These are phyloP conservation scores for Aphelocoma coerulescens DNA, from an alignment of 2,113 vertebrate species.

Conservation along the genomic window DNA sequence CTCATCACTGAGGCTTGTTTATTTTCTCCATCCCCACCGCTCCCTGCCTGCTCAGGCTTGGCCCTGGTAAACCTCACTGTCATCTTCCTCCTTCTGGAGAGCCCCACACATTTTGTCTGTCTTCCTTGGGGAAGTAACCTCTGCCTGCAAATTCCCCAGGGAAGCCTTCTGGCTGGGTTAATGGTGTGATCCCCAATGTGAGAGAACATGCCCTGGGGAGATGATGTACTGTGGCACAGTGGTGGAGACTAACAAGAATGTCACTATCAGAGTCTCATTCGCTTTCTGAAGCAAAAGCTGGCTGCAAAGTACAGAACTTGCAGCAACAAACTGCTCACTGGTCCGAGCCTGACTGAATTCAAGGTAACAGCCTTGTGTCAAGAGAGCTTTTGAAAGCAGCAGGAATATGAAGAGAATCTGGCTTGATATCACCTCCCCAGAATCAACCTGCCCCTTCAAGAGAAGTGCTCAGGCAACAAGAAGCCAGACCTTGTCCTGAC, in stretches of 20 bases:
- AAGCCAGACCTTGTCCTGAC: background rate
- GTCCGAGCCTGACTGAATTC: background rate
- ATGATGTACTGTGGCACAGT: background rate
- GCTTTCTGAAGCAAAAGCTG: background rate
- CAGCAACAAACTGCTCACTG: background rate
- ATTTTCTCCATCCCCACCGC: background rate
- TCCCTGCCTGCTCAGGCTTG: background rate
- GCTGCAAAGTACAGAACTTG: background rate
- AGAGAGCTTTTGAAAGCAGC: background rate
- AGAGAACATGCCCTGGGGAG: background rate
- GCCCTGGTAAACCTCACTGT: background rate
- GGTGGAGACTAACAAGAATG: background rate
- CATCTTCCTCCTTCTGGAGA: background rate
- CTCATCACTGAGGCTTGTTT: background rate
- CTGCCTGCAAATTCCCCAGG: background rate
- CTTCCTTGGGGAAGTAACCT: background rate
- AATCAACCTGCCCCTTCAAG: background rate
- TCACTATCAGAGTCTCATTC: rapidly evolving
- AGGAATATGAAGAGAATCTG: background rate
- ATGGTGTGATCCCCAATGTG: background rate
- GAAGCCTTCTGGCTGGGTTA: background rate
- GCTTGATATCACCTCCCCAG: background rate
- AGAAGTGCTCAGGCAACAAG: background rate
- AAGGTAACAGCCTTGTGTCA: background rate
- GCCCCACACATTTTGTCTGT: rapidly evolving